phyloP scores from a whole-genome alignment of 2,797 vertebrate genomes.

The Glyptemys insculpta region DNA sequence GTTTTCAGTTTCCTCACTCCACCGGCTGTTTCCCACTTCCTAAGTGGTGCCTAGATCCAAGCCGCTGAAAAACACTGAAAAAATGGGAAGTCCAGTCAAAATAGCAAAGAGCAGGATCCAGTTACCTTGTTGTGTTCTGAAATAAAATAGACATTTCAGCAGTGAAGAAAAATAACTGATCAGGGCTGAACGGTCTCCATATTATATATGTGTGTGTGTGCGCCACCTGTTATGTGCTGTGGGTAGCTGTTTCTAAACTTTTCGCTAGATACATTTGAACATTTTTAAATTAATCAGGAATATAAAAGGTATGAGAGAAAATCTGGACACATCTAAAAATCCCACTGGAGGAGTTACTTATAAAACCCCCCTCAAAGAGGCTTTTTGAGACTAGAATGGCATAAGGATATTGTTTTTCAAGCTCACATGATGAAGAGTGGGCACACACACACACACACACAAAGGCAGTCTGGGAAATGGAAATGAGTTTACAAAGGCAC shows the following conservation, averaged over 20 bases:
- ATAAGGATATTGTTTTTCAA: conserved; percentile 57
- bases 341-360: rapidly evolving
- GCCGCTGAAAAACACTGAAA: not conserved
- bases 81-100: not conserved
- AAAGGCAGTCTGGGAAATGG: not conserved
- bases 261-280: not conserved
- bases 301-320: not conserved
- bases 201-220: too few relatives aligned
- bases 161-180: not conserved
- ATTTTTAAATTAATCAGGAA: not conserved
- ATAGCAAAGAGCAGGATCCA: not conserved
- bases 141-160: not conserved
- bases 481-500: conserved; percentile 16
- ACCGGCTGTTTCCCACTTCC: not conserved
- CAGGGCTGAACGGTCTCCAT: rapidly evolving
- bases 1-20: not conserved
- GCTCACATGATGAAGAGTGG: not conserved
- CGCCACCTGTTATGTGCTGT: rapidly evolving
- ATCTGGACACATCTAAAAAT: not conserved
- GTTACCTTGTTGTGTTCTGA: rapidly evolving
- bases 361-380: not conserved
- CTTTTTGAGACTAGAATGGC: not conserved
- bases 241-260: rapidly evolving
- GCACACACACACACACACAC: too few relatives aligned
- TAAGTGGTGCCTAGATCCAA: not conserved